These are phyloP conservation scores for Brassicogethes aeneus DNA, from an alignment of 2,888 invertebrate species.

Conservation along the genomic window DNA sequence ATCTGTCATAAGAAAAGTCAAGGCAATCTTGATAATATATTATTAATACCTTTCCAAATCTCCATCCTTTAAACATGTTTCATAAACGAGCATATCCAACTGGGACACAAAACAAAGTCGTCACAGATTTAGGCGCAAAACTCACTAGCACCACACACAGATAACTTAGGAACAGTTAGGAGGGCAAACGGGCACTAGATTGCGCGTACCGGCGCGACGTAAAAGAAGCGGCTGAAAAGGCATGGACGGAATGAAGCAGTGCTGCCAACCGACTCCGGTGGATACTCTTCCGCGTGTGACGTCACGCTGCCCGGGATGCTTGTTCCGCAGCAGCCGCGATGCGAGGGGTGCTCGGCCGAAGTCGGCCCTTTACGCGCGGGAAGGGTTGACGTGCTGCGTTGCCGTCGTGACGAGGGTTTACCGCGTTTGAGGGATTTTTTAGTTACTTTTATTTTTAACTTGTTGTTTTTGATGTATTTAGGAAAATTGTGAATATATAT, in stretches of 20 bases:
- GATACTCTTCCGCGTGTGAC: constrained; percentile 38
- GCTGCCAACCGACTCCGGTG: constrained; percentile 17
- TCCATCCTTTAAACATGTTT: constrained; percentile 37
- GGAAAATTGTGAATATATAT: too few species aligned
- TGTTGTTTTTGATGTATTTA: too few species aligned
- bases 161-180: not conserved
- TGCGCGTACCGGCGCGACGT: constrained; percentile 6
- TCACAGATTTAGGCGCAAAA: not conserved
- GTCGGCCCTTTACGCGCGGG: constrained; percentile 14
- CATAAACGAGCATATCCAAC: constrained; percentile 8
- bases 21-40: too few species aligned
- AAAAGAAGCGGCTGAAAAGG: constrained; percentile 21
- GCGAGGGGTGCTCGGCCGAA: constrained; percentile 15
- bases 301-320: constrained; percentile 40
- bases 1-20: too few species aligned
- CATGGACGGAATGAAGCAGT: constrained; percentile 30
- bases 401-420: too few species aligned
- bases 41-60: constrained; percentile 37
- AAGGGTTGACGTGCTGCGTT: constrained; percentile 7
- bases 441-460: too few species aligned
- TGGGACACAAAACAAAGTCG: constrained; percentile 3
- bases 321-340: constrained; percentile 31
- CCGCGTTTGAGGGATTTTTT: too few species aligned
- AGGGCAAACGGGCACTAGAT: not conserved
- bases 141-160: not conserved